These are phyloP conservation scores for Anolis apletophallus DNA, from an alignment of 2,797 vertebrate species.

Conservation along the genomic window DNA sequence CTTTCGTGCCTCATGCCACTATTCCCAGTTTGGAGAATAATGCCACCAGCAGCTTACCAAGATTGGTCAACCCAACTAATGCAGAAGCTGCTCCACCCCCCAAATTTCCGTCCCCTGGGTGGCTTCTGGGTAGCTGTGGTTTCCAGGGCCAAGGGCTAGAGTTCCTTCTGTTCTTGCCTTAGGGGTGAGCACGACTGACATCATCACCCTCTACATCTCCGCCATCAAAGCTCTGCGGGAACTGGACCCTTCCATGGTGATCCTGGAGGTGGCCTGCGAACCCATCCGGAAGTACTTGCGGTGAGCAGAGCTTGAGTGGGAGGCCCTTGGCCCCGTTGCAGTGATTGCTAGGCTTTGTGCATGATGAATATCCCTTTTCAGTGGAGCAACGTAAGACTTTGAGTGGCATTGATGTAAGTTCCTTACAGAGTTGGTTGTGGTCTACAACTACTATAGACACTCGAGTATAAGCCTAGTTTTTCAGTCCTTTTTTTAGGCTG, in stretches of 20 bases:
- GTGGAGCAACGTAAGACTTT: no score
- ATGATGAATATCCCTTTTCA: rapidly evolving
- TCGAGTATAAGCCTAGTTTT: no score
- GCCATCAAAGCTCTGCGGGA: slow-evolving; percentile 96
- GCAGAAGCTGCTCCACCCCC: neutral
- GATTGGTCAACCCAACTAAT: no score
- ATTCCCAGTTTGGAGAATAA: no score
- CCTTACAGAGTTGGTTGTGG: neutral
- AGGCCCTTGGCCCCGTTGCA: no score
- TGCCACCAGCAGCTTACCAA: no score
- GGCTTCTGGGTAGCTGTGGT: no score
- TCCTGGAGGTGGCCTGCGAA: slow-evolving; percentile 95
- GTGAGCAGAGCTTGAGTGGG: slow-evolving; percentile 69
- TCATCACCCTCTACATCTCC: slow-evolving; percentile 97
- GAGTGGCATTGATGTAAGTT: no score
- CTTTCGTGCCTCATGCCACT: no score
- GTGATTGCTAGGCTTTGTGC: neutral
- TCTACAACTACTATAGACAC: neutral
- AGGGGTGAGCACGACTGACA: slow-evolving; percentile 97
- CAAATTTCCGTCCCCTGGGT: neutral
- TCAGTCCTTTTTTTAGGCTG: no score
- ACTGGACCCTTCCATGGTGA: slow-evolving; percentile 96
- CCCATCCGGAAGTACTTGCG: slow-evolving; percentile 96
- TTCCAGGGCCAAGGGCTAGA: neutral
- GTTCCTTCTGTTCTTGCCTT: neutral